A percentile compares a stretch with the other conserved stretches of the same genome.
Conservation (phyloP, 2,797 vertebrate species). For the Pseudochirops corinnae region DNA sequence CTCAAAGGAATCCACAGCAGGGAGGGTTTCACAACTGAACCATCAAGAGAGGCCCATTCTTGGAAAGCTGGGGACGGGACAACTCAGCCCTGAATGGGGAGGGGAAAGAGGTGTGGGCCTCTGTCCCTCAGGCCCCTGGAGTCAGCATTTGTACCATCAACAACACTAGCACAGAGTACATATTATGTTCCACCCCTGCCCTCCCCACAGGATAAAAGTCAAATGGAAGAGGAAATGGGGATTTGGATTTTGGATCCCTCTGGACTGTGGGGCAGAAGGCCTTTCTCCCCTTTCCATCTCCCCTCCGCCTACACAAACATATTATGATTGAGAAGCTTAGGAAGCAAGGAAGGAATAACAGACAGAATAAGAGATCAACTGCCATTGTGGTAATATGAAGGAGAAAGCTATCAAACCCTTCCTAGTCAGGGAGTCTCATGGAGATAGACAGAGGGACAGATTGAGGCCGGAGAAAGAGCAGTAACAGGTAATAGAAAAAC, state of each 20-base stretch:
- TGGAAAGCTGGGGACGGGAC: slow-evolving; percentile 78
- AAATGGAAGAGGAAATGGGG: background rate
- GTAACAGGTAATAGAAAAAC: background rate
- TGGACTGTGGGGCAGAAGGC: background rate
- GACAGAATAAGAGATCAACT: background rate
- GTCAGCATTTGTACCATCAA: slow-evolving; percentile 66
- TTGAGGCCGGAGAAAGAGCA: background rate
- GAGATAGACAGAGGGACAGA: background rate
- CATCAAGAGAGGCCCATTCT: slow-evolving; percentile 70
- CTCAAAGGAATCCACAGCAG: slow-evolving; percentile 61
- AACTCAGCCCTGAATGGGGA: slow-evolving; percentile 61
- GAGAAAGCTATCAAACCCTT: background rate
- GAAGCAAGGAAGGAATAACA: background rate
- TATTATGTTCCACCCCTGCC: background rate
- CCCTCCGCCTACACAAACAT: background rate
- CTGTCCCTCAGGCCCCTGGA: slow-evolving; percentile 57
- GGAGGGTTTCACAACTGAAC: slow-evolving; percentile 73
- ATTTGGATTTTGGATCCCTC: background rate
- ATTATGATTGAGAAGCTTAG: background rate
- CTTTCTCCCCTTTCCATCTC: background rate
- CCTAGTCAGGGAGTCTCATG: background rate
- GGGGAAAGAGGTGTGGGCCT: background rate
- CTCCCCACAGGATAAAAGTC: background rate
- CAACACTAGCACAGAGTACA: slow-evolving; percentile 23
- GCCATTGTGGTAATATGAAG: background rate